phyloP scores from a whole-genome alignment of 2,888 invertebrate species.

The Drosophila sordidula region DNA sequence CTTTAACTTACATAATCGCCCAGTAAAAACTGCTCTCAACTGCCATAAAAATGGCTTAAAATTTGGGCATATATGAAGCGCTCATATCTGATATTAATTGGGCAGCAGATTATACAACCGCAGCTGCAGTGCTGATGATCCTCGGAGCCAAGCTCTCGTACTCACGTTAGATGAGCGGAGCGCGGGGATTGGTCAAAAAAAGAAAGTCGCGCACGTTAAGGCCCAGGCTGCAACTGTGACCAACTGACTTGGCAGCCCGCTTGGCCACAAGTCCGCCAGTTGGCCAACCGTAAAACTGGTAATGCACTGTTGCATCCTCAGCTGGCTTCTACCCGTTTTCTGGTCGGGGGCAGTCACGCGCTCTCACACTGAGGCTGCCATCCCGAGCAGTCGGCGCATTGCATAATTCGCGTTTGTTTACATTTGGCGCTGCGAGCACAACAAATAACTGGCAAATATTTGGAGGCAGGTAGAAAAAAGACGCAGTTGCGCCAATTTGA shows the following conservation, averaged over 20 bases:
- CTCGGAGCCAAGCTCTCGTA: slow-evolving; percentile 19
- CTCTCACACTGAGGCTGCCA: slow-evolving; percentile 60
- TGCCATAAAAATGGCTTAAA: slow-evolving; percentile 4
- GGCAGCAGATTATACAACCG: slow-evolving; percentile 57
- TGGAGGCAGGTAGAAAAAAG: slow-evolving; percentile 21
- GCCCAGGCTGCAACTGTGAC: slow-evolving; percentile 29
- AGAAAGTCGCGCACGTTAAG: slow-evolving; percentile 54
- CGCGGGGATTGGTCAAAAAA: slow-evolving; percentile 21
- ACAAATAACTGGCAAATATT: slow-evolving; percentile 46
- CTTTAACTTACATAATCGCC: not conserved
- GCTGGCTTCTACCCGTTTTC: slow-evolving; percentile 48
- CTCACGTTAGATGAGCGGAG: slow-evolving; percentile 21
- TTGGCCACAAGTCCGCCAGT: slow-evolving; percentile 56
- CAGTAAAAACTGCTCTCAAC: not conserved
- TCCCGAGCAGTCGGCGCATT: slow-evolving; percentile 44
- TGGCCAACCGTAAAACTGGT: slow-evolving; percentile 63
- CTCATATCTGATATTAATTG: slow-evolving; percentile 43
- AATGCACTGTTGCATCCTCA: slow-evolving; percentile 62
- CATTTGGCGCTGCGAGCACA: slow-evolving; percentile 47
- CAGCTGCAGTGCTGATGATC: slow-evolving; percentile 37
- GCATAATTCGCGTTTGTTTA: slow-evolving; percentile 68
- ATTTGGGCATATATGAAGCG: slow-evolving; percentile 6
- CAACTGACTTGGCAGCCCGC: slow-evolving; percentile 67
- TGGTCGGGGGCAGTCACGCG: slow-evolving; percentile 36
- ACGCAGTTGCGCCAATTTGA: slow-evolving; percentile 56